Evolutionary conservation across 2,888 invertebrate species (phyloP).

Genomic region (Leucoptera coffeella): DNA sequence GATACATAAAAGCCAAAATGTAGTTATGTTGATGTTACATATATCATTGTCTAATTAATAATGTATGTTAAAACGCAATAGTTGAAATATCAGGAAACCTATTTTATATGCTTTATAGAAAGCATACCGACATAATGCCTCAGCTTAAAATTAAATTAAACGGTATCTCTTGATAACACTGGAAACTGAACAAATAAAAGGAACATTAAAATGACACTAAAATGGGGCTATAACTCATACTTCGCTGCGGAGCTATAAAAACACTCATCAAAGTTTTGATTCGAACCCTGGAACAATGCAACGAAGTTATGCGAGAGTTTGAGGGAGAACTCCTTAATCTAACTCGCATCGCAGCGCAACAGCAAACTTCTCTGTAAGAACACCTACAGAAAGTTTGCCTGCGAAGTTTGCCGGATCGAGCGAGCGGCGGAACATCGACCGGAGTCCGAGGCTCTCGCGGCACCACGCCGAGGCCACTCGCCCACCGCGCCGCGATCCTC

Average conservation of each 20-base stretch:
- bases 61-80: too few species aligned
- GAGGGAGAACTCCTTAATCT: constrained; percentile 29
- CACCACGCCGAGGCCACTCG: constrained; percentile 13
- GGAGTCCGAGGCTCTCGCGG: constrained; percentile 12
- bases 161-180: too few species aligned
- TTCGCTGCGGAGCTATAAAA: constrained; percentile 11
- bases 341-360: constrained; percentile 40
- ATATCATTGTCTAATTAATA: too few species aligned
- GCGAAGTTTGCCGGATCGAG: constrained; percentile 37
- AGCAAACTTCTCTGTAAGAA: constrained; percentile 46
- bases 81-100: too few species aligned
- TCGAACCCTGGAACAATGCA: constrained; percentile 33
- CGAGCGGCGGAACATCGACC: too few species aligned
- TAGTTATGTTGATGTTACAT: too few species aligned
- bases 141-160: too few species aligned
- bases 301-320: constrained; percentile 26
- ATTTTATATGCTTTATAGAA: too few species aligned
- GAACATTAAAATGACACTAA: not conserved
- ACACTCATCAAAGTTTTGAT: constrained; percentile 29
- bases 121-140: too few species aligned
- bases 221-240: constrained; percentile 11
- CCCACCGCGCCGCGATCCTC: constrained; percentile 25
- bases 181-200: too few species aligned
- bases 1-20: too few species aligned
- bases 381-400: constrained; percentile 44